Evolutionary conservation across 2,113 vertebrate genomes (phyloP).

Genomic region (Chelonoidis abingdonii): DNA sequence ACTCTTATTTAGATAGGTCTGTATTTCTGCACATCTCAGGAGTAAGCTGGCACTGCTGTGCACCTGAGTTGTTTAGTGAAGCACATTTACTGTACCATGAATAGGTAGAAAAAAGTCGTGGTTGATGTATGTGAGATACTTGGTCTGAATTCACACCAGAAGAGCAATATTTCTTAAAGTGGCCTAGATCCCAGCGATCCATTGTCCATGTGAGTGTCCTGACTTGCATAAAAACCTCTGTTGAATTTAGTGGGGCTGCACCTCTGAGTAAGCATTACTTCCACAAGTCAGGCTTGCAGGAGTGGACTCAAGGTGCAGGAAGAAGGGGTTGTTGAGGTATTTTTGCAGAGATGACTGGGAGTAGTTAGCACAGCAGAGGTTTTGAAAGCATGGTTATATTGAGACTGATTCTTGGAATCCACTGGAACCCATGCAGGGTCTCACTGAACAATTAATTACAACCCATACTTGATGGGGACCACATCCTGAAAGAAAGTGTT

Average conservation of each 20-base stretch:
- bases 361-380: background rate
- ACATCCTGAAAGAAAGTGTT: no score
- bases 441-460: no score
- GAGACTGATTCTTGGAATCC: constrained; percentile 9
- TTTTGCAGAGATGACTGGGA: background rate
- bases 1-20: no score
- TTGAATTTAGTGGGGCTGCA: background rate
- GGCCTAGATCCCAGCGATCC: background rate
- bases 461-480: no score
- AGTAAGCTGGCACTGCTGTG: no score
- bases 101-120: background rate
- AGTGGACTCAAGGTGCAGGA: background rate
- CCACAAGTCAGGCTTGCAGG: background rate
- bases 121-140: background rate
- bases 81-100: no score
- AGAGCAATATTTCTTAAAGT: background rate
- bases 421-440: no score
- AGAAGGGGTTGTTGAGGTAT: background rate
- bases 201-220: accelerated
- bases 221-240: background rate
- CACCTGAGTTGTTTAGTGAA: no score
- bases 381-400: background rate
- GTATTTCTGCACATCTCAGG: no score
- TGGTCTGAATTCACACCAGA: background rate
- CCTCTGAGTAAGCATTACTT: background rate